Conservation (phyloP, 2,888 invertebrate genomes). For the Ormyrus labotus region DNA sequence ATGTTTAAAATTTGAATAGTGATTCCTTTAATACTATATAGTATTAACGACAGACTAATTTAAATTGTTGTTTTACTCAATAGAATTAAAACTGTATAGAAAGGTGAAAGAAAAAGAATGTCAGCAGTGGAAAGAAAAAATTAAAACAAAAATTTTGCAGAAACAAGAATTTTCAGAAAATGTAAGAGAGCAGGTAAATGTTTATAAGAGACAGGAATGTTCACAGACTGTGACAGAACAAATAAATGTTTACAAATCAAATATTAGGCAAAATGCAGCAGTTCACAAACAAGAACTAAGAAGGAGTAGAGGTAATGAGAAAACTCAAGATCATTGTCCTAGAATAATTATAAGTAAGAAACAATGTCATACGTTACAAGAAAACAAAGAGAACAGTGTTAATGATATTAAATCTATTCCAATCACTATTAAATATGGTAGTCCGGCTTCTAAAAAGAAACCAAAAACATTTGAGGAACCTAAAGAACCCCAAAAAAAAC, state of each 20-base stretch:
- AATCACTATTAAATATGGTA: not conserved
- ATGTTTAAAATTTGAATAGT: conserved; percentile 52
- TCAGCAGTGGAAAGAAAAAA: conserved; percentile 71
- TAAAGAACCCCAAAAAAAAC: too few relatives aligned
- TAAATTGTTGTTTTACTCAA: conserved; percentile 55
- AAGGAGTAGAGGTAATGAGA: not conserved
- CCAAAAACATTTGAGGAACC: too few relatives aligned
- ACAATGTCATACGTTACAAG: not conserved
- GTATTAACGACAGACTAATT: not conserved
- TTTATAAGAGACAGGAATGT: too few relatives aligned
- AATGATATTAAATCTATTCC: not conserved
- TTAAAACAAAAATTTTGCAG: conserved; percentile 64
- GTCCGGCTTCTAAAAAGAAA: not conserved
- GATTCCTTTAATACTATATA: conserved; percentile 10
- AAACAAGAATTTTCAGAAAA: conserved; percentile 62
- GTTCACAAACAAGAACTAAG: not conserved
- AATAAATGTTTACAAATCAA: conserved; percentile 25
- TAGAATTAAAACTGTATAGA: conserved; percentile 80
- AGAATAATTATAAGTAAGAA: not conserved
- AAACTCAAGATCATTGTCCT: not conserved
- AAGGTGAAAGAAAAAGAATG: conserved; percentile 79
- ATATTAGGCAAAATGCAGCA: not conserved
- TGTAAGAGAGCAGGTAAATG: not conserved
- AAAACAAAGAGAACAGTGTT: not conserved
- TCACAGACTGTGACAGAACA: not conserved